Percentiles rank a stretch among this genome's conserved stretches.
Conservation (phyloP, 2,113 vertebrate species). For the Elanus axillaris region DNA sequence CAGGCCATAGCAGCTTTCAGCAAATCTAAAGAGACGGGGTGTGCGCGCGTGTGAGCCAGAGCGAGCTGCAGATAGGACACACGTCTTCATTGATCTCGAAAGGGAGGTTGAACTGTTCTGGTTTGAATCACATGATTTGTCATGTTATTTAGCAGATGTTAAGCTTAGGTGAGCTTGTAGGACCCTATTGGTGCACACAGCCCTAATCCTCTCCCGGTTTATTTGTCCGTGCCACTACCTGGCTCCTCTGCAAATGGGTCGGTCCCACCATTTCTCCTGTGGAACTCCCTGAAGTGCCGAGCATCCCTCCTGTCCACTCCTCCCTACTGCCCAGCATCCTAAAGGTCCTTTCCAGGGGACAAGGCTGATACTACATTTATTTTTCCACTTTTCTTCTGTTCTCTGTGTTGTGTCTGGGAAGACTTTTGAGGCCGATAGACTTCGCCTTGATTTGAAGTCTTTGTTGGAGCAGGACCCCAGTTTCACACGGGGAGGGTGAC, state of each 20-base stretch:
- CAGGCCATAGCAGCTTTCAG: slow-evolving; percentile 29
- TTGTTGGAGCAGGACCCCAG: background rate
- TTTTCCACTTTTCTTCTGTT: background rate
- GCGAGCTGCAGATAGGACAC: background rate
- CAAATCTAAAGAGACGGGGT: slow-evolving; percentile 1
- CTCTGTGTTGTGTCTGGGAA: background rate
- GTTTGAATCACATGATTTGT: background rate
- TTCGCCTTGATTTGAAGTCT: background rate
- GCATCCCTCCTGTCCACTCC: background rate
- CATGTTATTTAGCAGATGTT: background rate
- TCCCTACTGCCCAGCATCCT: background rate
- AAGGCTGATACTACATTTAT: background rate
- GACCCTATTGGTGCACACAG: background rate
- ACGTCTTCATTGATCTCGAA: background rate
- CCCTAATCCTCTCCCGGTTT: background rate
- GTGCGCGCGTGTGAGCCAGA: background rate
- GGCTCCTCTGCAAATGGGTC: rapidly evolving
- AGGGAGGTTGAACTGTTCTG: slow-evolving; percentile 16
- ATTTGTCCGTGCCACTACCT: background rate
- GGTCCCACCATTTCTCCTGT: rapidly evolving
- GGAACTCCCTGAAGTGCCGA: background rate
- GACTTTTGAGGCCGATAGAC: background rate
- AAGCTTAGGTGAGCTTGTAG: background rate
- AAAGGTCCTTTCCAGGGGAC: background rate
- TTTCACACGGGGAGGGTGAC: background rate